Conservation (phyloP, 2,797 vertebrate species). For the Rallus crepitans region DNA sequence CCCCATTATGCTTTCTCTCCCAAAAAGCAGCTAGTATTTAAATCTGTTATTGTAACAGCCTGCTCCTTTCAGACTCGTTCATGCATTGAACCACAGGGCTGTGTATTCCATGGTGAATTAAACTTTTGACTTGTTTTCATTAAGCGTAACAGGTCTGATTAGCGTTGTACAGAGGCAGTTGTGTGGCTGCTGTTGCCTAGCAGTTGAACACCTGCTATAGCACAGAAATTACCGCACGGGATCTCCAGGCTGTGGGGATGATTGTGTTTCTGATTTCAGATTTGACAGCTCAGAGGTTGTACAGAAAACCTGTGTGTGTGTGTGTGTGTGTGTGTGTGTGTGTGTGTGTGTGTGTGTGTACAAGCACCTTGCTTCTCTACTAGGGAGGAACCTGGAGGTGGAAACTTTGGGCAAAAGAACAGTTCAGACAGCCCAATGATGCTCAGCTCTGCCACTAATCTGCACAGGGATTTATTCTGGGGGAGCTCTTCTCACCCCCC, state of each 20-base stretch:
- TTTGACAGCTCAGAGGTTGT: neutral
- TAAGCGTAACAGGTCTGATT: neutral
- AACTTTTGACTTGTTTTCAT: conserved; percentile 12
- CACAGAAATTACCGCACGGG: neutral
- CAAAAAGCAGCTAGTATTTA: neutral
- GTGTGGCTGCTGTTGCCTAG: neutral
- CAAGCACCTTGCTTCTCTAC: neutral
- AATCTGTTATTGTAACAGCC: neutral
- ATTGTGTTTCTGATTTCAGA: neutral
- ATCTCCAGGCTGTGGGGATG: neutral
- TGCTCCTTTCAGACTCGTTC: neutral
- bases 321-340: too few species aligned
- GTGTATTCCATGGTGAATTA: neutral
- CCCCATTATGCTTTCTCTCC: neutral
- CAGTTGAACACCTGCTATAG: neutral
- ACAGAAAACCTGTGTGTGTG: fast-evolving
- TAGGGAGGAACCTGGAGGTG: neutral
- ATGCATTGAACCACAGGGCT: neutral
- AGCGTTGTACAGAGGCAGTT: neutral
- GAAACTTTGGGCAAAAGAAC: neutral
- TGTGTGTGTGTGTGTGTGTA: fast-evolving
- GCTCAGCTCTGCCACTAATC: neutral
- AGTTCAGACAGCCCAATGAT: neutral
- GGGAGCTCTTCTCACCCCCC: too few species aligned
- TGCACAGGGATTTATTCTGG: neutral